Conservation (phyloP, 2,888 invertebrate species). For the Polylopha cassiicola region DNA sequence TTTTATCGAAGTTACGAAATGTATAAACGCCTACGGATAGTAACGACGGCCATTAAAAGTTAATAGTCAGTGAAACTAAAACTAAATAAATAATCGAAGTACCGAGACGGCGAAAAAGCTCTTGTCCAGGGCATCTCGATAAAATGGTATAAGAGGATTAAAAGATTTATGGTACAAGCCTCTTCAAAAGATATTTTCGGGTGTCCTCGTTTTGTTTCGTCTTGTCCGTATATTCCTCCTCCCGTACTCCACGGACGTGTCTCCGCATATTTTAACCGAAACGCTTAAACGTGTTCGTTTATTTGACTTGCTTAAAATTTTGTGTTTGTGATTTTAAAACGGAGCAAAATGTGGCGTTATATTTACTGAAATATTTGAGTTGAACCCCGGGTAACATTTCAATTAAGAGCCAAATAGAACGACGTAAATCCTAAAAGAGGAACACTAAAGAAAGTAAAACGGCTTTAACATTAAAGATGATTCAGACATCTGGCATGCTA, state of each 20-base stretch:
- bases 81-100: slow-evolving; percentile 21
- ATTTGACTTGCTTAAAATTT: slow-evolving; percentile 51
- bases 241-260: slow-evolving; percentile 47
- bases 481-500: slow-evolving; percentile 7
- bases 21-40: slow-evolving; percentile 2
- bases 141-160: slow-evolving; percentile 74
- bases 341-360: no score
- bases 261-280: slow-evolving; percentile 48
- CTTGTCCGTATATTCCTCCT: slow-evolving; percentile 54
- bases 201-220: slow-evolving; percentile 58
- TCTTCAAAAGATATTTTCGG: slow-evolving; percentile 65
- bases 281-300: slow-evolving; percentile 43
- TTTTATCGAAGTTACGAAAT: no score
- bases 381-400: no score
- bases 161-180: slow-evolving; percentile 70
- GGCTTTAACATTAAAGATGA: slow-evolving; percentile 14
- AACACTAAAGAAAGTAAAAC: no score
- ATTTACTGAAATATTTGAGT: no score
- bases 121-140: slow-evolving; percentile 61
- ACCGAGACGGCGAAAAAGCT: slow-evolving; percentile 30
- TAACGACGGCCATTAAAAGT: neutral
- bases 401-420: neutral
- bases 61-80: slow-evolving; percentile 12
- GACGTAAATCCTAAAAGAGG: no score
- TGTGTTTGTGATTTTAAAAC: slow-evolving; percentile 35